Conservation (phyloP, 2,113 vertebrate genomes). For the Neoarius graeffei region DNA sequence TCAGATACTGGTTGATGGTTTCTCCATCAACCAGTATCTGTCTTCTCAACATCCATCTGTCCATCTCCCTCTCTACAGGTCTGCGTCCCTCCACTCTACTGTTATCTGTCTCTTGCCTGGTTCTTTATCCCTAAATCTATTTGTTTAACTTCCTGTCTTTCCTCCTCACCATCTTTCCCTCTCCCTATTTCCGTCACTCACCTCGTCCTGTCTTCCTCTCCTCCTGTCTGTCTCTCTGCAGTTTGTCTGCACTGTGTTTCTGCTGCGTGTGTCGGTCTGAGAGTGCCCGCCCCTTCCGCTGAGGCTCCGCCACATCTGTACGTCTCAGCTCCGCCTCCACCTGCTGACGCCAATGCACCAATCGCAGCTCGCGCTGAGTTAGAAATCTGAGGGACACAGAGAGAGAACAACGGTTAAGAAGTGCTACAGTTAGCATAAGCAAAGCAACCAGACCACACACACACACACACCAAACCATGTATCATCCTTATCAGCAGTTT, state of each 20-base stretch:
- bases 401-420: not conserved
- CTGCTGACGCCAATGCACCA: slow-evolving; percentile 89
- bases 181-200: not conserved
- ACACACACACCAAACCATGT: slow-evolving; percentile 20
- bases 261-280: not conserved
- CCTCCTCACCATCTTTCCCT: not conserved
- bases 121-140: not conserved
- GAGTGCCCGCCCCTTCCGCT: slow-evolving; percentile 58
- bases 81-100: not conserved
- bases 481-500: slow-evolving; percentile 24
- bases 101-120: not conserved
- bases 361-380: slow-evolving; percentile 92
- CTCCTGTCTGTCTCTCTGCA: slow-evolving; percentile 48
- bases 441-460: slow-evolving; percentile 37
- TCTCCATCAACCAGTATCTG: not conserved
- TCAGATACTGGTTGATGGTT: too few species aligned
- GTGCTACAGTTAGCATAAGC: not conserved
- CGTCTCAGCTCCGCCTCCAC: slow-evolving; percentile 91
- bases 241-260: slow-evolving; percentile 16
- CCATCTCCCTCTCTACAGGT: not conserved
- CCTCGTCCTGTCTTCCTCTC: slow-evolving; percentile 25
- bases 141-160: not conserved
- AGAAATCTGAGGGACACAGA: slow-evolving; percentile 79
- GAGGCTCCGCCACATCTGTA: slow-evolving; percentile 90
- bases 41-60: not conserved